Conservation (phyloP, 2,888 invertebrate species). For the Melangyna quadrimaculata region DNA sequence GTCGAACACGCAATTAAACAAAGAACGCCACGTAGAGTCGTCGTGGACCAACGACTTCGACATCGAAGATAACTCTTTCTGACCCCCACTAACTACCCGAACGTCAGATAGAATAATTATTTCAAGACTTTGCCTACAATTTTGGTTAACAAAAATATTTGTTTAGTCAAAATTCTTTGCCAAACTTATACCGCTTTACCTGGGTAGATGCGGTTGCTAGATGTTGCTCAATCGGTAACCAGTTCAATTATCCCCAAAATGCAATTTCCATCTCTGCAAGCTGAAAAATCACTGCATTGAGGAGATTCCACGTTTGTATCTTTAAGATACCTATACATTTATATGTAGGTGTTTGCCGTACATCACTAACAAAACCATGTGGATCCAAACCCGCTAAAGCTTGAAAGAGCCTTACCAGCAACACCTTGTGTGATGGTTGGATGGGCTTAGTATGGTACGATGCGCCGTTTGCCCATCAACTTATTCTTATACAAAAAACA, state of each 20-base stretch:
- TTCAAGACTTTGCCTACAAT: not conserved
- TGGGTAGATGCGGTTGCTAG: not conserved
- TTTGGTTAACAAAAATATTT: not conserved
- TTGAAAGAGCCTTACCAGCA: conserved; percentile 18
- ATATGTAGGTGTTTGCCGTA: not conserved
- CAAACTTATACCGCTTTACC: not conserved
- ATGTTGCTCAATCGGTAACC: conserved; percentile 66
- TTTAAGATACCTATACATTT: conserved; percentile 18
- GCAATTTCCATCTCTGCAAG: conserved; percentile 42
- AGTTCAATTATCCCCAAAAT: conserved; percentile 72
- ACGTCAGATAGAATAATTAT: not conserved
- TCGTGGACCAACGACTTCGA: not conserved
- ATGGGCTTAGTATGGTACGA: conserved; percentile 1
- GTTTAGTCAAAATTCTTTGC: conserved; percentile 30
- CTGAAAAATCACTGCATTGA: conserved; percentile 35
- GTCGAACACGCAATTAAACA: conserved; percentile 1
- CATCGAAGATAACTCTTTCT: not conserved
- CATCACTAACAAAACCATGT: conserved; percentile 14
- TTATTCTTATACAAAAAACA: conserved; percentile 7
- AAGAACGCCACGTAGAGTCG: not conserved
- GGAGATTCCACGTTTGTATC: conserved; percentile 46
- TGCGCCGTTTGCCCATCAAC: conserved; percentile 11
- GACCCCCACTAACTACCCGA: not conserved
- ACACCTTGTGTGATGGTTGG: conserved; percentile 55
- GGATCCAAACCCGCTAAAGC: not conserved